Conservation (phyloP, 2,888 invertebrate species). For the Mythimna lalbum region DNA sequence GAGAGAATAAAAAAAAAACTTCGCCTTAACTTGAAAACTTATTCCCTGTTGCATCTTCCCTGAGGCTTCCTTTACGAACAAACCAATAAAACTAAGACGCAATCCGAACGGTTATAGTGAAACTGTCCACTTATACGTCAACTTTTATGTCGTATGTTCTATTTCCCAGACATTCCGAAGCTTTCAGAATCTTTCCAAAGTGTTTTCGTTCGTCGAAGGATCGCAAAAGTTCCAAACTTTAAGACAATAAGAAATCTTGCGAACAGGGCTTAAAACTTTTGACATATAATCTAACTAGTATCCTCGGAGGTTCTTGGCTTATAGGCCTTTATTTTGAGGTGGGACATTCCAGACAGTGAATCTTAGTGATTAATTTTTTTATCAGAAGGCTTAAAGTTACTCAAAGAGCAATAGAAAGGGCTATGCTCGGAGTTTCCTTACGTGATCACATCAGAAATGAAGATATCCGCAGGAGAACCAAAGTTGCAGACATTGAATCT, state of each 20-base stretch:
- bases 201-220: constrained; percentile 16
- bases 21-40: not conserved
- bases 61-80: not conserved
- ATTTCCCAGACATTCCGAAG: constrained; percentile 8
- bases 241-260: constrained; percentile 19
- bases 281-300: not conserved
- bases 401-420: no score
- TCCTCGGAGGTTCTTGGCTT: not conserved
- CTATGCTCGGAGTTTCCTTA: no score
- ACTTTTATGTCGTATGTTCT: constrained; percentile 27
- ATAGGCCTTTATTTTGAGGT: not conserved
- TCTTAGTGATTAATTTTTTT: no score
- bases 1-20: no score
- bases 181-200: constrained; percentile 16
- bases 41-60: not conserved
- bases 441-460: no score
- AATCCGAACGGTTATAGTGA: not conserved
- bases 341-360: no score
- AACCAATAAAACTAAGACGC: not conserved
- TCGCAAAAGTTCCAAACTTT: constrained; percentile 23
- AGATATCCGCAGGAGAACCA: no score
- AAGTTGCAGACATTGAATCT: no score
- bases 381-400: no score
- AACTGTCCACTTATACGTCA: constrained; percentile 12
- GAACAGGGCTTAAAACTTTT: constrained; percentile 12